phyloP scores from a whole-genome alignment of 2,797 vertebrate genomes.

The Bradypus variegatus region DNA sequence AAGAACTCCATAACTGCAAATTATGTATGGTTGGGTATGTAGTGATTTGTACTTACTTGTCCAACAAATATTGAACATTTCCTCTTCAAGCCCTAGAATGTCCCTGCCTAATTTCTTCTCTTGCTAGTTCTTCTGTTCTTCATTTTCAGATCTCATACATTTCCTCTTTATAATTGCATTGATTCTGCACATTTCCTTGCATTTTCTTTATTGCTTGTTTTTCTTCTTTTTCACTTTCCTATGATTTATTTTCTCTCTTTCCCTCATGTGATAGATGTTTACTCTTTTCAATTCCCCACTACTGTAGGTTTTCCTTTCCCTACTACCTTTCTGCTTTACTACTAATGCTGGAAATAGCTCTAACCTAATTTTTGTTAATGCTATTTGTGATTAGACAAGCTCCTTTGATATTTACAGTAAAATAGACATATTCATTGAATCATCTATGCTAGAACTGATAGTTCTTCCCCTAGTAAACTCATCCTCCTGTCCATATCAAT shows the following conservation, averaged over 20 bases:
- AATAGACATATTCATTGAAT: neutral
- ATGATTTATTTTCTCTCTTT: constrained; percentile 15
- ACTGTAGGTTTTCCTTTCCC: neutral
- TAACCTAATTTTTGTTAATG: neutral
- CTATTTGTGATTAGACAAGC: neutral
- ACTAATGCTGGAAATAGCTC: neutral
- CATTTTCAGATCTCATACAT: neutral
- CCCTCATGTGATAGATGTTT: neutral
- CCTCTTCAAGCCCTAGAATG: neutral
- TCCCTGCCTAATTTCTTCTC: neutral
- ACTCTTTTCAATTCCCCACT: neutral
- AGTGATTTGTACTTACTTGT: constrained; percentile 2
- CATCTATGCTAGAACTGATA: neutral
- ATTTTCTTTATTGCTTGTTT: neutral
- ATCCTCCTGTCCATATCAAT: neutral
- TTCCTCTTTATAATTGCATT: neutral
- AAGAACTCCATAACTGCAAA: neutral
- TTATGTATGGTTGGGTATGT: neutral
- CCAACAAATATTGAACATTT: neutral
- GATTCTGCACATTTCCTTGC: neutral
- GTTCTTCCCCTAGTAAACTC: neutral
- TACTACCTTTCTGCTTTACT: neutral
- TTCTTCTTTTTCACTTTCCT: neutral
- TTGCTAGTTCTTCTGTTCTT: neutral
- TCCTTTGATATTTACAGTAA: neutral